Conservation (phyloP, 2,888 invertebrate species). For the Tribolium freemani region DNA sequence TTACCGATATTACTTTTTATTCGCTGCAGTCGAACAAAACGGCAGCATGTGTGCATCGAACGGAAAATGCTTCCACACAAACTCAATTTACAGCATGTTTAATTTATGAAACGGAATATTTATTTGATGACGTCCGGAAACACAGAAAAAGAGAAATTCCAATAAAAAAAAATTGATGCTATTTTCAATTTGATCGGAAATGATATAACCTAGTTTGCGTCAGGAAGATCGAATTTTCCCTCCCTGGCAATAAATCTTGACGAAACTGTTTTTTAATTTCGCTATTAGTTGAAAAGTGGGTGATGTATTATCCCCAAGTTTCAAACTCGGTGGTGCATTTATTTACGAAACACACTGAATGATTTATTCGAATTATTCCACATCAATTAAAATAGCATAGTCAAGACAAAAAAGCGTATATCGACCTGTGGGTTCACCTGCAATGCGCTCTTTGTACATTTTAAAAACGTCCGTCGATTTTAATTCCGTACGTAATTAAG, state of each 20-base stretch:
- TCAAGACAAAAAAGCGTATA: neutral
- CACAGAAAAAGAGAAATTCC: neutral
- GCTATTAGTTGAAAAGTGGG: neutral
- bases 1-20: no score
- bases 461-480: slow-evolving; percentile 23
- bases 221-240: neutral
- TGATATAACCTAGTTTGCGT: neutral
- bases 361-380: no score
- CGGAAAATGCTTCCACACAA: neutral
- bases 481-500: slow-evolving; percentile 17
- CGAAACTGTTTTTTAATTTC: neutral
- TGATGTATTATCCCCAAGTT: neutral
- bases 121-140: neutral
- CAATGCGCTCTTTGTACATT: neutral
- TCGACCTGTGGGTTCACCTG: slow-evolving; percentile 5
- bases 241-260: neutral
- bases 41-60: neutral
- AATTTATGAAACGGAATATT: neutral
- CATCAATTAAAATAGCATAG: neutral
- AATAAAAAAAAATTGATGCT: neutral
- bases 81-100: neutral
- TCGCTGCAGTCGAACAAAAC: neutral
- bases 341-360: neutral
- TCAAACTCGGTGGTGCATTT: neutral
- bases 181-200: neutral